Evolutionary conservation across 37 sponge, comb jelly and placozoan genomes (phyloP).

Genomic region (Bolinopsis microptera): DNA sequence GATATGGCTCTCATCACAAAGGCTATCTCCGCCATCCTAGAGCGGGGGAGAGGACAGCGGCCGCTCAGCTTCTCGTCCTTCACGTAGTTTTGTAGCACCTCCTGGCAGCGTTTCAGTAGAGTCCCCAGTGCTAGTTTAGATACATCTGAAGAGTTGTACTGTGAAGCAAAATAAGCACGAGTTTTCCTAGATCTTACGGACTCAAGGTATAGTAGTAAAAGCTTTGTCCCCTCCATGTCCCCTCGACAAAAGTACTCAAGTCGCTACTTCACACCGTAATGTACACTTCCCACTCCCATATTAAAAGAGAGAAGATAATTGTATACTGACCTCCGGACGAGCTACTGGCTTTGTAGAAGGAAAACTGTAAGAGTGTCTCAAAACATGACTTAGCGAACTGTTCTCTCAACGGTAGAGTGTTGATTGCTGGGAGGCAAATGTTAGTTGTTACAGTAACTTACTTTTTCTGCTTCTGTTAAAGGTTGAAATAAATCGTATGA

Average conservation of each 20-base stretch:
- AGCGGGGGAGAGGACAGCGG: constrained; percentile 78
- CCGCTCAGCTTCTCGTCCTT: constrained; percentile 81
- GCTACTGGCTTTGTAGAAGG: constrained; percentile 69
- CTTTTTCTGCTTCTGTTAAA: too few relatives aligned
- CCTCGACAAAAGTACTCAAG: too few relatives aligned
- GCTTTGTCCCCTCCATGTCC: too few relatives aligned
- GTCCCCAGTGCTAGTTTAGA: constrained; percentile 79
- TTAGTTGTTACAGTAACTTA: background rate
- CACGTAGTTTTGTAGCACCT: constrained; percentile 73
- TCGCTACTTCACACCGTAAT: too few relatives aligned
- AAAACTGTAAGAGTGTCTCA: constrained; percentile 85
- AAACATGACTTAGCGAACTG: constrained; percentile 86
- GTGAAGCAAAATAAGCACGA: too few relatives aligned
- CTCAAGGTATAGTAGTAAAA: too few relatives aligned
- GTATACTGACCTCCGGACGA: background rate
- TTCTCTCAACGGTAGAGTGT: constrained; percentile 75
- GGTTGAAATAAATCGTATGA: too few relatives aligned
- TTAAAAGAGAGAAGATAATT: too few relatives aligned
- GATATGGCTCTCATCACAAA: constrained; percentile 79
- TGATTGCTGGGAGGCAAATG: constrained; percentile 10
- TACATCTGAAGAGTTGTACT: background rate
- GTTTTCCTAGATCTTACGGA: too few relatives aligned
- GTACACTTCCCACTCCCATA: background rate
- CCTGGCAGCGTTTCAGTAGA: constrained; percentile 76
- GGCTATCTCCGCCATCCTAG: constrained; percentile 74